Evolutionary conservation across 2,797 vertebrate species (phyloP), one percentile per base, ranked within the genome.

Genomic region (Neostethus bicornis): DNA sequence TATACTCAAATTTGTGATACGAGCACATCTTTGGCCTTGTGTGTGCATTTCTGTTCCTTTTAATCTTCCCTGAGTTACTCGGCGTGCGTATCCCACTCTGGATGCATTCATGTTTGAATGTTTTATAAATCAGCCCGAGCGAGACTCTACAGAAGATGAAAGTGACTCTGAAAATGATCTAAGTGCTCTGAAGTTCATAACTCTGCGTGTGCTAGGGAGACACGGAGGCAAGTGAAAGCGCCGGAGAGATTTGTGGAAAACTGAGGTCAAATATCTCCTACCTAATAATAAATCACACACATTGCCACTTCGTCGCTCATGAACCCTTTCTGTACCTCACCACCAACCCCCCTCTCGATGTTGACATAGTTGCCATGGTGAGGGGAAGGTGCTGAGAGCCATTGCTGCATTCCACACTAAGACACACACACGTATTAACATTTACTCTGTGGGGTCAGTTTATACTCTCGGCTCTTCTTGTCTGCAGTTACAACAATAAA

Each of bases 341-440:
- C 26, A 38, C 32, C 64, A 65, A 34, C 45, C 51, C 73, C 56
- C 51, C 47, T 16, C 14, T 41, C 44, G 61, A 59, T 85, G 79
- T 87, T 88, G 79, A 87, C 81, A 86, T 38, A 66, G 89, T 87
- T 79, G 66, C 85, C 84, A 87, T 87, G 81, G 81, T 47, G 67
- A 87, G 58, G 20, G 37, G 44, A 55, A 73, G 66, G 63, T 46
- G 74, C 64, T 71, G 66, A 79, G 47, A 77, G 75, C 60, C 64
- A 26, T 56, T 1, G 3, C 53, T 60, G 58, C 60, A 81, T 75
- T 81, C 71, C 66, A 17, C 54, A 25, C 68, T n/a, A n/a, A n/a
- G n/a, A 50, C 60, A 41, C 62, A 37, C 57, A 44, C 17, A 41
- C 39, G 42, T 7, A 37, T 49, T 61, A 63, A 66, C 75, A 74